Evolutionary conservation across 2,797 vertebrate species (phyloP).

Genomic region (Nothura maculosa): DNA sequence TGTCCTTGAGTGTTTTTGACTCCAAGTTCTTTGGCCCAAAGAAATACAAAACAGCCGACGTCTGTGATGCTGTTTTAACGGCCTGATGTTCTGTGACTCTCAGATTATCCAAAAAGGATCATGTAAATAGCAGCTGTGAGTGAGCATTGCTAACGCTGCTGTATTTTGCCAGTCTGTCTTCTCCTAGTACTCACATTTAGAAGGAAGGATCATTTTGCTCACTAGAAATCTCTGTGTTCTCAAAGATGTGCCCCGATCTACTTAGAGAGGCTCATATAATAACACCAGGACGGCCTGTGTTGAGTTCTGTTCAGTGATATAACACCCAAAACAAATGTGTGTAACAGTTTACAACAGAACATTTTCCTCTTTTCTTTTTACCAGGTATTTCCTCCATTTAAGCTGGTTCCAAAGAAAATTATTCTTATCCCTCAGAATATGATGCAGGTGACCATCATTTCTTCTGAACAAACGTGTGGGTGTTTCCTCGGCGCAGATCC

Average conservation of each 20-base stretch:
- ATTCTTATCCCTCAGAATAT: conserved; percentile 67
- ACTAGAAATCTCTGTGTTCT: not conserved
- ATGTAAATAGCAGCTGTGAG: not conserved
- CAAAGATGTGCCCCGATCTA: not conserved
- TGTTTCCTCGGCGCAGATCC: not conserved
- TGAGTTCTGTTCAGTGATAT: no score
- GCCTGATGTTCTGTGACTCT: not conserved
- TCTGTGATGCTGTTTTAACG: not conserved
- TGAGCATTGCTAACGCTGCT: not conserved
- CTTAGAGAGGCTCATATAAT: not conserved
- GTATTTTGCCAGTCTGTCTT: not conserved
- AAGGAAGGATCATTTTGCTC: not conserved
- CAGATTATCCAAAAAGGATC: not conserved
- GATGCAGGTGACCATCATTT: conserved; percentile 66
- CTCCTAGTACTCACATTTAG: not conserved
- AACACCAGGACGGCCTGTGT: no score
- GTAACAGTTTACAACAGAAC: not conserved
- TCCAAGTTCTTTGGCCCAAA: not conserved
- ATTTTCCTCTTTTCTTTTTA: not conserved
- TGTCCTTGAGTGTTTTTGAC: not conserved
- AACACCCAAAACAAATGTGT: not conserved
- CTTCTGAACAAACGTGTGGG: not conserved
- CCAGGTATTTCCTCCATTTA: conserved; percentile 78
- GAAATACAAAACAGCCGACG: not conserved
- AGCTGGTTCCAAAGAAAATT: conserved; percentile 72